Evolutionary conservation across 2,113 vertebrate genomes (phyloP).

Genomic region (Dicrurus megarhynchus): DNA sequence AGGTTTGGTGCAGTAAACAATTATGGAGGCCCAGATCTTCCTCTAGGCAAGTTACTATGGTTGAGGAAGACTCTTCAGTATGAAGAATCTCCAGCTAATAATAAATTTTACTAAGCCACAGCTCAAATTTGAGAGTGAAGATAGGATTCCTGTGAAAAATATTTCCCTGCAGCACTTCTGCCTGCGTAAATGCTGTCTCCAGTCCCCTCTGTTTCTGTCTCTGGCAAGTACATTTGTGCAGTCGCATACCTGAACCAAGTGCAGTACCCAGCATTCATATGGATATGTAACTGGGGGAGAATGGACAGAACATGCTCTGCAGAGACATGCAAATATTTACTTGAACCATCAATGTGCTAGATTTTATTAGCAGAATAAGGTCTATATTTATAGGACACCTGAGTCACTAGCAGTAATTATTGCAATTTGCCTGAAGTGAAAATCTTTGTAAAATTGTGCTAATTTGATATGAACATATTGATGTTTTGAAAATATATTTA

Average conservation of each 20-base stretch:
- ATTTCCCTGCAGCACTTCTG: neutral
- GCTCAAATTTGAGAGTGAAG: neutral
- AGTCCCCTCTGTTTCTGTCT: neutral
- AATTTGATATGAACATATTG: neutral
- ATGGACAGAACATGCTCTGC: neutral
- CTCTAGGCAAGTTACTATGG: neutral
- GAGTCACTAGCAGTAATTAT: neutral
- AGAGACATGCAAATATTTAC: neutral
- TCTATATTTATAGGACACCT: neutral
- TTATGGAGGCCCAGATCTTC: neutral
- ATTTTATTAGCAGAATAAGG: neutral
- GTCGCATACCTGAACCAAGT: fast-evolving
- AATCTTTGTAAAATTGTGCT: neutral
- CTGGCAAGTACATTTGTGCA: neutral
- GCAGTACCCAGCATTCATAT: neutral
- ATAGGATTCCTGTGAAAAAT: neutral
- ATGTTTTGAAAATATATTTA: neutral
- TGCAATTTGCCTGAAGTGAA: neutral
- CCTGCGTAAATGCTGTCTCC: neutral
- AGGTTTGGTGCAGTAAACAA: neutral
- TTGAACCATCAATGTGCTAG: neutral
- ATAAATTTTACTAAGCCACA: neutral
- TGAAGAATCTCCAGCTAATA: neutral
- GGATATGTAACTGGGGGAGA: neutral
- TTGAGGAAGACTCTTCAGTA: neutral